Conservation (phyloP, 2,888 invertebrate genomes). For the Phlogophora meticulosa region DNA sequence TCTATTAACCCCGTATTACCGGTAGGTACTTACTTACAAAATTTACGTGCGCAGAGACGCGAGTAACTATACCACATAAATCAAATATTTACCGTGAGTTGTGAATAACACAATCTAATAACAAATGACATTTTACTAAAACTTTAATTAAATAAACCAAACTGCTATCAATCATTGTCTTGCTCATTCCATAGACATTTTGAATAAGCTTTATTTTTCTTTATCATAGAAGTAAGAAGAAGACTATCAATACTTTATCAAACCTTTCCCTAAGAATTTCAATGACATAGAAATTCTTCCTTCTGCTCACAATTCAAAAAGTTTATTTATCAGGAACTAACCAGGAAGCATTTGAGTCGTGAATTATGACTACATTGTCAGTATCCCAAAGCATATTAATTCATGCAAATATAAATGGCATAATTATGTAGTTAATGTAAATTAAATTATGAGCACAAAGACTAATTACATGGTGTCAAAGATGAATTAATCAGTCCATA, state of each 20-base stretch:
- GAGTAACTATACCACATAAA: not conserved
- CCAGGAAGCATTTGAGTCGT: constrained; percentile 47
- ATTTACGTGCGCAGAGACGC: not conserved
- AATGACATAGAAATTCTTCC: too few relatives aligned
- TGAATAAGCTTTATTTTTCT: not conserved
- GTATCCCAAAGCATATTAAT: constrained; percentile 64
- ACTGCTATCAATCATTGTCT: constrained; percentile 39
- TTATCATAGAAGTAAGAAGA: too few relatives aligned
- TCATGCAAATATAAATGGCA: constrained; percentile 73
- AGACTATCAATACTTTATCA: too few relatives aligned
- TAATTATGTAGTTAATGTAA: constrained; percentile 76
- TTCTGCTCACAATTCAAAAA: not conserved
- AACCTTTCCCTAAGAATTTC: not conserved
- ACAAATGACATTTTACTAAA: constrained; percentile 22
- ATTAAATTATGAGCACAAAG: constrained; percentile 74
- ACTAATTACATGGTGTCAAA: constrained; percentile 78
- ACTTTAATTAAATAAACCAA: constrained; percentile 26
- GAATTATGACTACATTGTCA: constrained; percentile 59
- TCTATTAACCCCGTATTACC: too few relatives aligned
- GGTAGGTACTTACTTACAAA: too few relatives aligned
- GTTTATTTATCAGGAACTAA: constrained; percentile 6
- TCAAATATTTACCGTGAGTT: constrained; percentile 7
- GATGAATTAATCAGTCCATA: constrained; percentile 73
- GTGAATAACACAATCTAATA: constrained; percentile 11
- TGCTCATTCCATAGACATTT: constrained; percentile 31